Percentiles rank a stretch among this genome's conserved stretches.
These are phyloP conservation scores for Cirrhinus mrigala DNA, from an alignment of 2,797 vertebrate species.

Conservation along the genomic window DNA sequence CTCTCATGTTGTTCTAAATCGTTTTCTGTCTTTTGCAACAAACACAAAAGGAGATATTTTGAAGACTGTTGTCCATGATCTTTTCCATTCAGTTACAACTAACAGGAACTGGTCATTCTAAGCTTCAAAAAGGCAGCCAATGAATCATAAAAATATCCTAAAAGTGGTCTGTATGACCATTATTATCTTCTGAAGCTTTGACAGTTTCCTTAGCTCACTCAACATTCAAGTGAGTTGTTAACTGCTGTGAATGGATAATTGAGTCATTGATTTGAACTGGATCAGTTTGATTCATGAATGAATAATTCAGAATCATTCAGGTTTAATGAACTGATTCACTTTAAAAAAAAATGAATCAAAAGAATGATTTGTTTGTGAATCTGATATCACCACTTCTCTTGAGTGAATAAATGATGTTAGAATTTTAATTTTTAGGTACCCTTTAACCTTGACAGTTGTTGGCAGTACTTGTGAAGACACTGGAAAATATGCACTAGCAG, in stretches of 20 bases:
- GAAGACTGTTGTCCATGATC: neutral
- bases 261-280: neutral
- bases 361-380: neutral
- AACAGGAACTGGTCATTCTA: neutral
- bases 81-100: neutral
- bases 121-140: neutral
- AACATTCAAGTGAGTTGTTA: neutral
- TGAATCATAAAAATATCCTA: slow-evolving; percentile 5
- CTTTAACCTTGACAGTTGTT: neutral
- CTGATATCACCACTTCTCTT: neutral
- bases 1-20: neutral
- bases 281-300: neutral
- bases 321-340: neutral
- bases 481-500: neutral
- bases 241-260: neutral
- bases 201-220: neutral
- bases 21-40: neutral
- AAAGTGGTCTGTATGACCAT: neutral
- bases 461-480: neutral
- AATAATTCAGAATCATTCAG: neutral
- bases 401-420: neutral
- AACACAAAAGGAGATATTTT: neutral
- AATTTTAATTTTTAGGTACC: neutral
- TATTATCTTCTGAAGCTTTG: neutral
- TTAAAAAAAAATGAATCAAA: neutral